Base-by-base conservation (phyloP, 2,797 vertebrate species). In the Hippocampus kuda region DNA sequence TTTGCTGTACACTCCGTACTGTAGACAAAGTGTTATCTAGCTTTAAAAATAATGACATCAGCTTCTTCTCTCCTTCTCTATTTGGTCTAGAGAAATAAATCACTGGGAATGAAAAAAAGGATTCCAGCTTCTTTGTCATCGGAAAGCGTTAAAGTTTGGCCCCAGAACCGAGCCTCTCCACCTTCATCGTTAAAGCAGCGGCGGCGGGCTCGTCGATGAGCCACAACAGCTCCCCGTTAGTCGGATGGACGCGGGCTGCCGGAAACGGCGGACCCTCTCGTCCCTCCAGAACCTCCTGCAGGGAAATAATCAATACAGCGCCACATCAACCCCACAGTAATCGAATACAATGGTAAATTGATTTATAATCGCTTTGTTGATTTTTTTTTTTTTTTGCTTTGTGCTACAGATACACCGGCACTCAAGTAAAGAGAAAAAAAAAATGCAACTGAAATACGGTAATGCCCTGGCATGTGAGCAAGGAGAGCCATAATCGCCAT, bases 161-260 rank as follows among this genome's bases (percentile, higher is more conserved):
- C 42, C 80, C 89, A 53, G 88, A 75, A n/a, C 77, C 84, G 15
- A 84, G 90, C 74, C 92, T 91, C 84, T 96, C 93, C 1, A 94
- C 88, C 60, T 89, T 89, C 69, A 92, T 75, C 0, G 89, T 92
- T 71, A 98, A 83, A 12, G 91, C 90, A 22, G 89, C 83, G 0
- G 94, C 94, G 0, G 95, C 94, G 0, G 94, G 80, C 70, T 94
- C 93, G 20, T 97, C 95, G 53, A 96, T 79, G 77, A 96, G 89
- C 95, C 95, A 98, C 74, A 91, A 87, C 41, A 98, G 90, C 75
- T 92, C 90, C 22, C 95, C 94, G 0, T 88, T 83, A 54, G 73
- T 77, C 0, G 94, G 94, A 44, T 70, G 82, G 4, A 97, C 94
- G 0, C 91, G 89, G 0, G 94, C 92, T 0, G 95, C 94, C 0